Evolutionary conservation across 2,888 invertebrate genomes (phyloP).

Genomic region (Beris chalybata): DNA sequence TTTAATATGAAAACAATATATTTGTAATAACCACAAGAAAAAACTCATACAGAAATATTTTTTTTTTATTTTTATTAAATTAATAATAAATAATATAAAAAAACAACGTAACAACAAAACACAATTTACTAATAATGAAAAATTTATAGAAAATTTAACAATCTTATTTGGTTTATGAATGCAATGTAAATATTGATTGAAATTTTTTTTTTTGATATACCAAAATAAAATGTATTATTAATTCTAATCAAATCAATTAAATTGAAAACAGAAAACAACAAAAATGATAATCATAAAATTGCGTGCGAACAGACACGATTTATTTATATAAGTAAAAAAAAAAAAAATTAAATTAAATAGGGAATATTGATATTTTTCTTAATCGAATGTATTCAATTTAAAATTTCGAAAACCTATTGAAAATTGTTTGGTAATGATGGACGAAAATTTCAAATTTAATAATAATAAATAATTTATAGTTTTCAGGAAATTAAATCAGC

Average conservation of each 20-base stretch:
- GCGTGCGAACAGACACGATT: slow-evolving; percentile 24
- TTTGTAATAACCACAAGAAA: slow-evolving; percentile 6
- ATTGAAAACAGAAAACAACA: slow-evolving; percentile 20
- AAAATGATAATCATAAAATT: slow-evolving; percentile 27
- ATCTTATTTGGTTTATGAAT: slow-evolving; percentile 20
- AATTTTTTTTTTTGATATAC: slow-evolving; percentile 13
- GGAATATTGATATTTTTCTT: slow-evolving; percentile 1
- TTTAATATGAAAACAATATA: slow-evolving; percentile 16
- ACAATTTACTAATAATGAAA: slow-evolving; percentile 12
- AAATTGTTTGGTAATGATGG: not conserved
- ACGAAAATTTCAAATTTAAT: not conserved
- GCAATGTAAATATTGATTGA: slow-evolving; percentile 15
- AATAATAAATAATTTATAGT: slow-evolving; percentile 1
- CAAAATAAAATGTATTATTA: slow-evolving; percentile 24
- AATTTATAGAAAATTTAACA: slow-evolving; percentile 1
- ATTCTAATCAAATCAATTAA: slow-evolving; percentile 15
- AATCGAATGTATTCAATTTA: slow-evolving; percentile 10
- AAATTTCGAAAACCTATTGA: not conserved
- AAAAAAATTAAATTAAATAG: not conserved
- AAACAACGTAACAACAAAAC: slow-evolving; percentile 1
- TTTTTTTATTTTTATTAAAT: no score
- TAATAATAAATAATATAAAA: slow-evolving; percentile 7
- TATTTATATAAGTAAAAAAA: slow-evolving; percentile 18
- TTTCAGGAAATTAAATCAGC: not conserved
- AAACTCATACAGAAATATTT: no score